These are phyloP conservation scores for Drosophila persimilis DNA, from an alignment of 1,140 invertebrate species.

Conservation along the genomic window DNA sequence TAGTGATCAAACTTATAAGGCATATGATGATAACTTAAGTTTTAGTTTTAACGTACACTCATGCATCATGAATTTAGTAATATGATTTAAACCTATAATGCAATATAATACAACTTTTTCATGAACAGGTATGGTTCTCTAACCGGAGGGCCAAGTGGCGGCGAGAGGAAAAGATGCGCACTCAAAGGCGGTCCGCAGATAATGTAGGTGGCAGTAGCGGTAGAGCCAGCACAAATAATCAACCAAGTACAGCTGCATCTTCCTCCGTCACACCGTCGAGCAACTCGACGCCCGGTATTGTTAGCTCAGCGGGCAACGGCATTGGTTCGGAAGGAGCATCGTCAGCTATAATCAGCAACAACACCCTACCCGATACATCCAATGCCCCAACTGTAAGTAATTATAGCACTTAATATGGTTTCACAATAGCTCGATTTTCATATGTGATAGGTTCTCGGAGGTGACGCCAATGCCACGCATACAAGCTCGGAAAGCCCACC, in stretches of 20 bases:
- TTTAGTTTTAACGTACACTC: no score
- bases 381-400: constrained; percentile 60
- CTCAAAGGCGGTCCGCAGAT: constrained; percentile 90
- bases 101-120: background rate
- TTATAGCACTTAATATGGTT: background rate
- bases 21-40: no score
- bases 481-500: constrained; percentile 84
- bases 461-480: constrained; percentile 56
- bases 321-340: constrained; percentile 30
- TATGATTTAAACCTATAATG: no score
- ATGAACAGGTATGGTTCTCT: constrained; percentile 96
- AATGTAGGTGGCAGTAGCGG: constrained; percentile 42
- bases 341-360: constrained; percentile 31
- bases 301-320: constrained; percentile 38
- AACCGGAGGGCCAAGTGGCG: constrained; percentile 99
- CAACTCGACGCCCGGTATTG: constrained; percentile 47
- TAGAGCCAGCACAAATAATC: constrained; percentile 58
- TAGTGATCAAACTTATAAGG: no score
- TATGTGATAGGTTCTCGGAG: constrained; percentile 51
- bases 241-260: constrained; percentile 24
- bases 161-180: constrained; percentile 97
- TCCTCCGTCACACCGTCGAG: constrained; percentile 35
- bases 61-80: no score
- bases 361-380: constrained; percentile 51
- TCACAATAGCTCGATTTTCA: background rate